Percentiles rank a stretch among this genome's conserved stretches.
Conservation (phyloP, 2,113 vertebrate species). For the Thymallus thymallus region DNA sequence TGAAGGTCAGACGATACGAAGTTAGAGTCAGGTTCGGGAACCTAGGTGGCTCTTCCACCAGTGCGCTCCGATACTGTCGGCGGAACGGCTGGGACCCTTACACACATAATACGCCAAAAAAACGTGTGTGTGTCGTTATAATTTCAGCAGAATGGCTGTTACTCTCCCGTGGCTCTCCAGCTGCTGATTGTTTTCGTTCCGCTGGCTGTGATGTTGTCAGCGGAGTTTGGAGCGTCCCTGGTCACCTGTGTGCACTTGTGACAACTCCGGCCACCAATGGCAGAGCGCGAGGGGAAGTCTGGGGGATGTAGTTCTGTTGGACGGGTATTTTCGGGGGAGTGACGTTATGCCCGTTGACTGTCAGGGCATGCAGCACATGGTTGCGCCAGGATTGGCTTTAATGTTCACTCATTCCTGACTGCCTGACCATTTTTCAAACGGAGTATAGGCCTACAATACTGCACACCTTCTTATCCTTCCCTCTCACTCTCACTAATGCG, state of each 20-base stretch:
- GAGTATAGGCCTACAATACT: too few relatives aligned
- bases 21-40: constrained; percentile 44
- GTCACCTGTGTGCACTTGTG: constrained; percentile 71
- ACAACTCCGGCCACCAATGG: constrained; percentile 64
- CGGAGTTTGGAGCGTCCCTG: constrained; percentile 48
- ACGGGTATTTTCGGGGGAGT: constrained; percentile 40
- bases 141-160: constrained; percentile 25
- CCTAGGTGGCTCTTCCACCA: constrained; percentile 46
- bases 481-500: too few relatives aligned
- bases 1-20: constrained; percentile 79
- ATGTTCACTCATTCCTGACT: not conserved
- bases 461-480: too few relatives aligned
- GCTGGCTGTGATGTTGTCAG: constrained; percentile 64
- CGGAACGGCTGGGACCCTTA: not conserved
- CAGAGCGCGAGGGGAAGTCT: constrained; percentile 21
- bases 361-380: not conserved
- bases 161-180: constrained; percentile 21
- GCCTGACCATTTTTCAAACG: too few relatives aligned
- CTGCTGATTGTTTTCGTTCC: constrained; percentile 65
- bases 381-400: not conserved
- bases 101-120: constrained; percentile 16
- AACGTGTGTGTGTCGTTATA: not conserved
- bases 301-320: constrained; percentile 63
- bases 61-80: constrained; percentile 18
- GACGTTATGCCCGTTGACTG: constrained; percentile 28